These are phyloP conservation scores for Epinephelus malabaricus DNA, from an alignment of 2,797 vertebrate genomes.

Conservation along the genomic window DNA sequence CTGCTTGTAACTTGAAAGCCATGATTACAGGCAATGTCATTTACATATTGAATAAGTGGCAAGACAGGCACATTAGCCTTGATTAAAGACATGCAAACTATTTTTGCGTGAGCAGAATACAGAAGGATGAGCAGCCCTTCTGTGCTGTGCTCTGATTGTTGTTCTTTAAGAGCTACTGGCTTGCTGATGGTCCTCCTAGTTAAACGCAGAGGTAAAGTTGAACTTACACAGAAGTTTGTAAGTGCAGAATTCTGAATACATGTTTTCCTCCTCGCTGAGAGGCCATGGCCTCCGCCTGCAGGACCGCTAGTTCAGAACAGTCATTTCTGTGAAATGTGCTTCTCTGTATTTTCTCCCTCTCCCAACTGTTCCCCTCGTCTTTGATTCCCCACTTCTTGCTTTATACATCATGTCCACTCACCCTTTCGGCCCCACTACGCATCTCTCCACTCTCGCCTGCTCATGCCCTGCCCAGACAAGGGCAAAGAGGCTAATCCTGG, in stretches of 20 bases:
- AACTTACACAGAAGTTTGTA: slow-evolving; percentile 23
- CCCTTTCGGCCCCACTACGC: slow-evolving; percentile 43
- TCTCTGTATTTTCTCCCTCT: slow-evolving; percentile 36
- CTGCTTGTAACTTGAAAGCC: neutral
- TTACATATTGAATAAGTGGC: slow-evolving; percentile 6
- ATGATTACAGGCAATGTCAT: neutral
- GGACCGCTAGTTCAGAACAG: slow-evolving; percentile 28
- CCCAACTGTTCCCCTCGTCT: neutral
- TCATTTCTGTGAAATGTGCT: slow-evolving; percentile 44
- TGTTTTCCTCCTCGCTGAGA: slow-evolving; percentile 25
- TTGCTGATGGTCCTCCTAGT: neutral
- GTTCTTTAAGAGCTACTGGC: slow-evolving; percentile 13
- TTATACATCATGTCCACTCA: slow-evolving; percentile 59
- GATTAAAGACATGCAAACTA: slow-evolving; percentile 11
- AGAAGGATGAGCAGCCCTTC: neutral
- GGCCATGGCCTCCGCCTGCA: slow-evolving; percentile 30
- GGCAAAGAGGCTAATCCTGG: slow-evolving; percentile 80
- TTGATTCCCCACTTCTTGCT: slow-evolving; percentile 42
- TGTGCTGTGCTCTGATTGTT: slow-evolving; percentile 9
- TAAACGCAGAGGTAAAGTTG: slow-evolving; percentile 2
- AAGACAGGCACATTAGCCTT: neutral
- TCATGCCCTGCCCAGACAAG: slow-evolving; percentile 66
- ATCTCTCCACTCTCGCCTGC: slow-evolving; percentile 51
- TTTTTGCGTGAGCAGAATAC: neutral
- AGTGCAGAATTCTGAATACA: slow-evolving; percentile 21